These are phyloP conservation scores for Lucilia cuprina DNA, from an alignment of 1,140 invertebrate species.

Conservation along the genomic window DNA sequence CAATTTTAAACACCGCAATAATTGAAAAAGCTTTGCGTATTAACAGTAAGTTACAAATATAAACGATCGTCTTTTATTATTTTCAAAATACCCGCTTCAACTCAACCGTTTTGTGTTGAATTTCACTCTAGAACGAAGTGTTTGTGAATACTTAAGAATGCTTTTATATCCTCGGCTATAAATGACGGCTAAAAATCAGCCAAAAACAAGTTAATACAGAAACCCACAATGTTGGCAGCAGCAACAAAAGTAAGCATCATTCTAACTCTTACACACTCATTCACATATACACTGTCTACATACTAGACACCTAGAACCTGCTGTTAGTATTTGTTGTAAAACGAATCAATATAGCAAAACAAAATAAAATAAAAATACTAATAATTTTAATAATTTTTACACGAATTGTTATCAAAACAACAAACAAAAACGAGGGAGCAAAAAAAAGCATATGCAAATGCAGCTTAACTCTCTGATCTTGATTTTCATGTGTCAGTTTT, in stretches of 20 bases:
- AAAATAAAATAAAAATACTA: too few relatives aligned
- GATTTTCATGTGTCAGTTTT: too few relatives aligned
- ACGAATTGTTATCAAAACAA: too few relatives aligned
- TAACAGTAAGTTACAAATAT: neutral
- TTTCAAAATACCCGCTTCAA: neutral
- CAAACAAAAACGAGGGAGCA: too few relatives aligned
- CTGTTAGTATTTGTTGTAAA: neutral
- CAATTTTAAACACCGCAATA: neutral
- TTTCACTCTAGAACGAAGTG: constrained; percentile 1
- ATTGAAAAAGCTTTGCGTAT: neutral
- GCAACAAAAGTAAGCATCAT: neutral
- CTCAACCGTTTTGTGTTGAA: neutral
- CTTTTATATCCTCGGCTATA: constrained; percentile 10
- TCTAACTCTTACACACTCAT: neutral
- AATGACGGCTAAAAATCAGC: constrained; percentile 5
- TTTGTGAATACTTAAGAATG: neutral
- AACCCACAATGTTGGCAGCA: neutral
- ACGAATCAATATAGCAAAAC: neutral
- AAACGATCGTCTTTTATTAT: neutral
- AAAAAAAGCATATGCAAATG: too few relatives aligned
- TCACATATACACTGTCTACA: neutral
- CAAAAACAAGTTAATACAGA: neutral
- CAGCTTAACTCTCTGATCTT: too few relatives aligned
- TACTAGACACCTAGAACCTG: neutral
- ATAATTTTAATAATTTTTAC: too few relatives aligned